phyloP scores from a whole-genome alignment of 2,113 vertebrate species.

The Chascanopsetta lugubris region DNA sequence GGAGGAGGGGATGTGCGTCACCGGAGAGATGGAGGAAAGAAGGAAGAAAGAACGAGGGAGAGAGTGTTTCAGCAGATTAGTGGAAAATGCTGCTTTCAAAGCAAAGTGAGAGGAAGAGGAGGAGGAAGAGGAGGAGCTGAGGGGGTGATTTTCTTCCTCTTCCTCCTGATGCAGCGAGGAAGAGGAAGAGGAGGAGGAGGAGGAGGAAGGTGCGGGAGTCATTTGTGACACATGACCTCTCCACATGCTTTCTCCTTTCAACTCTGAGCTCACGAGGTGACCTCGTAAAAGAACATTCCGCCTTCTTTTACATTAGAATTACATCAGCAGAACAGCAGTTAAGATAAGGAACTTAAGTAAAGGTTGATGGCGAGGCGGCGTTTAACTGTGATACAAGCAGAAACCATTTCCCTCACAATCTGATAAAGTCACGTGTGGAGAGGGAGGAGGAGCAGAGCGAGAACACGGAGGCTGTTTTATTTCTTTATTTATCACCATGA shows the following conservation, averaged over 20 bases:
- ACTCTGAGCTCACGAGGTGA: no score
- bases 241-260: no score
- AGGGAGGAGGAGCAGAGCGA: conserved; percentile 8
- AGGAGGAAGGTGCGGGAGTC: no score
- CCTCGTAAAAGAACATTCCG: no score
- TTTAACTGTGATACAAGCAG: conserved; percentile 14
- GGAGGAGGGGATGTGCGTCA: conserved; percentile 64
- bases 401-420: conserved; percentile 34
- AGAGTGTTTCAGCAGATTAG: conserved; percentile 50
- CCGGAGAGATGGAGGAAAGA: conserved; percentile 48
- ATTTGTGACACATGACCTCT: no score
- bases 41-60: conserved; percentile 58
- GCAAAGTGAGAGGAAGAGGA: conserved; percentile 19
- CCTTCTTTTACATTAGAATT: neutral
- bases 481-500: conserved; percentile 2
- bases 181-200: no score
- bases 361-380: conserved; percentile 5
- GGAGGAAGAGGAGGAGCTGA: conserved; percentile 16
- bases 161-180: conserved; percentile 4
- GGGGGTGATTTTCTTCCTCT: conserved; percentile 1
- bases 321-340: neutral
- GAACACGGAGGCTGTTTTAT: neutral
- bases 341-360: no score
- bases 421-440: conserved; percentile 18
- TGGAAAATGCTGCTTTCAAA: conserved; percentile 53